phyloP scores from a whole-genome alignment of 35 echinoderm and acorn worm species.

The Antedon bifida region DNA sequence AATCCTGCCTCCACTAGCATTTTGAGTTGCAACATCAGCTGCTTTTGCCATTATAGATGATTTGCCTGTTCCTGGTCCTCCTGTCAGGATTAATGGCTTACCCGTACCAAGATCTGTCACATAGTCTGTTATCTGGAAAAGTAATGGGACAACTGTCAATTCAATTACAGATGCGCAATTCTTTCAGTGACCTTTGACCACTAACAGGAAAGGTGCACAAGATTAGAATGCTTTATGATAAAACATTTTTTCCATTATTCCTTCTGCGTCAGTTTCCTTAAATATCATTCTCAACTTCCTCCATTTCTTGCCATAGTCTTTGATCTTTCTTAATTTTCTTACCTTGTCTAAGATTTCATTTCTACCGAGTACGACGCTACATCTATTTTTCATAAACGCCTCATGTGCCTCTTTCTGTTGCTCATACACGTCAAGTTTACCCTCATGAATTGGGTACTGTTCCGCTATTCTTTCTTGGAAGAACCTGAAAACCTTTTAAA shows the following conservation, averaged over 20 bases:
- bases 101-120: conserved; percentile 30
- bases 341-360: conserved; percentile 71
- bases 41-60: conserved; percentile 75
- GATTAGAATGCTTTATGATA: too few relatives aligned
- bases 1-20: conserved; percentile 34
- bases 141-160: neutral
- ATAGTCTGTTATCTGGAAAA: conserved; percentile 57
- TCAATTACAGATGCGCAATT: neutral
- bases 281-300: too few relatives aligned
- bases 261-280: too few relatives aligned
- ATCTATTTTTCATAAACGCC: conserved; percentile 80
- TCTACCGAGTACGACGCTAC: conserved; percentile 60
- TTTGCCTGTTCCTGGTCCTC: conserved; percentile 77
- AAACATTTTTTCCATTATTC: too few relatives aligned
- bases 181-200: too few relatives aligned
- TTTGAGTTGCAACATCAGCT: conserved; percentile 52
- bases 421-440: conserved; percentile 55
- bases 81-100: conserved; percentile 34
- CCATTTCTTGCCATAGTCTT: too few relatives aligned
- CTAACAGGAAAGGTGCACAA: too few relatives aligned
- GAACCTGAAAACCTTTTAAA: conserved; percentile 37
- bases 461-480: conserved; percentile 64
- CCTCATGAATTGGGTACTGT: conserved; percentile 66
- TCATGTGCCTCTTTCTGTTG: conserved; percentile 78
- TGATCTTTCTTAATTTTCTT: neutral